A percentile compares a stretch with the other conserved stretches of the same genome.
Evolutionary conservation across 1,140 invertebrate species (phyloP).

Genomic region (Drosophila parabipectinata): DNA sequence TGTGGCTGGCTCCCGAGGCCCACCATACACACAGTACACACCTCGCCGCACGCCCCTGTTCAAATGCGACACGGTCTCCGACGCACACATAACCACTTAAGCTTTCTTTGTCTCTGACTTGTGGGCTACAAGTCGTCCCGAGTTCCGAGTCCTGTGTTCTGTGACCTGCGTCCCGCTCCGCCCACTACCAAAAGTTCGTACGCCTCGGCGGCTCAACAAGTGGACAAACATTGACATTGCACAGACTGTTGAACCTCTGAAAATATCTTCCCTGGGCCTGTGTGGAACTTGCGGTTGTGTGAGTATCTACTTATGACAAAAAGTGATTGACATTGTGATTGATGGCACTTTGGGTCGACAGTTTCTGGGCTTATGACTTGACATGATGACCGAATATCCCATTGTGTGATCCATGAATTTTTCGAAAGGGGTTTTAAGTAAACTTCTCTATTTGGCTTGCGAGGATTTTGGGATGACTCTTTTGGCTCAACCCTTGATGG

Average conservation of each 20-base stretch:
- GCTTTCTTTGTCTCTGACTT: slow-evolving; percentile 75
- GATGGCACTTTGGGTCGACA: slow-evolving; percentile 64
- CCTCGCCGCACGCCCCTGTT: not conserved
- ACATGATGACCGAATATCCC: slow-evolving; percentile 56
- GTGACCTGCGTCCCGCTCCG: slow-evolving; percentile 21
- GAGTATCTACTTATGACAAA: slow-evolving; percentile 71
- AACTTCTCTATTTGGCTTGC: slow-evolving; percentile 10
- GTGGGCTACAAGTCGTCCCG: slow-evolving; percentile 35
- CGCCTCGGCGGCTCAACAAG: slow-evolving; percentile 64
- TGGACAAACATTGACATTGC: slow-evolving; percentile 77
- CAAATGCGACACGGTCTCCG: not conserved
- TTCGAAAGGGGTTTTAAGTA: slow-evolving; percentile 28
- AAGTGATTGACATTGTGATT: slow-evolving; percentile 80
- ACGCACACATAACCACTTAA: slow-evolving; percentile 69
- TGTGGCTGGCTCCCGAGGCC: slow-evolving; percentile 35
- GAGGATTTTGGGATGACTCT: slow-evolving; percentile 28
- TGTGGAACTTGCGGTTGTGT: slow-evolving; percentile 16
- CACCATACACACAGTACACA: not conserved
- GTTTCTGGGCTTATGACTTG: slow-evolving; percentile 65
- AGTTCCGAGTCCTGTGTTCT: not conserved
- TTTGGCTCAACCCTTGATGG: slow-evolving; percentile 1
- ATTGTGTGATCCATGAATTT: slow-evolving; percentile 26
- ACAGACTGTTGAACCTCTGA: slow-evolving; percentile 59
- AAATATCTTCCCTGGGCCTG: slow-evolving; percentile 29
- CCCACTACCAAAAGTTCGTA: slow-evolving; percentile 6